These are phyloP conservation scores for Drosophila prolongata DNA, from an alignment of 2,888 invertebrate genomes.

Conservation along the genomic window DNA sequence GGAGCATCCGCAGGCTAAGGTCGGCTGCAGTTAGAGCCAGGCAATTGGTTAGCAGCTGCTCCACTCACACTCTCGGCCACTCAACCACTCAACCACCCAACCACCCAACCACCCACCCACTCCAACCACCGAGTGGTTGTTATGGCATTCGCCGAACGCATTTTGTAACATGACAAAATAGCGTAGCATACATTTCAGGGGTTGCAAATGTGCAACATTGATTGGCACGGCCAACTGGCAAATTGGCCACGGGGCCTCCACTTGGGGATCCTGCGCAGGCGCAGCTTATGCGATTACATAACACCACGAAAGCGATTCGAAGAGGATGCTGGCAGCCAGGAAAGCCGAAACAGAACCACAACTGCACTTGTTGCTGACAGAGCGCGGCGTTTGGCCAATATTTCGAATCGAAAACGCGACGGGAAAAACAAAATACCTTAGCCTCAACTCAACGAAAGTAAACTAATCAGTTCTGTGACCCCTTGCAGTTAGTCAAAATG, in stretches of 20 bases:
- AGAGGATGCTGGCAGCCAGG: constrained; percentile 19
- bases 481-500: constrained; percentile 59
- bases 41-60: constrained; percentile 72
- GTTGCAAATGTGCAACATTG: constrained; percentile 71
- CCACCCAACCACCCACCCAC: neutral
- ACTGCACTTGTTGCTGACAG: constrained; percentile 82
- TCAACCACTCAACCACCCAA: neutral
- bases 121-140: constrained; percentile 56
- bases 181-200: constrained; percentile 77
- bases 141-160: constrained; percentile 72
- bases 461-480: neutral
- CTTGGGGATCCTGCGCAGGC: constrained; percentile 64
- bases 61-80: neutral
- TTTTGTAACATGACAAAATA: constrained; percentile 61
- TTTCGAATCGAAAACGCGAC: constrained; percentile 11
- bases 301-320: constrained; percentile 24
- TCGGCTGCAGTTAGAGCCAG: constrained; percentile 38
- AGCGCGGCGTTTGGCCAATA: constrained; percentile 33
- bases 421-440: constrained; percentile 5
- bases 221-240: constrained; percentile 60
- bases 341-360: constrained; percentile 62
- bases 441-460: neutral
- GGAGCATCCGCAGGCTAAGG: constrained; percentile 33
- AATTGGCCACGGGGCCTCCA: constrained; percentile 57
- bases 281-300: constrained; percentile 65